phyloP scores from a whole-genome alignment of 2,888 invertebrate species.

The Syrphus vitripennis region DNA sequence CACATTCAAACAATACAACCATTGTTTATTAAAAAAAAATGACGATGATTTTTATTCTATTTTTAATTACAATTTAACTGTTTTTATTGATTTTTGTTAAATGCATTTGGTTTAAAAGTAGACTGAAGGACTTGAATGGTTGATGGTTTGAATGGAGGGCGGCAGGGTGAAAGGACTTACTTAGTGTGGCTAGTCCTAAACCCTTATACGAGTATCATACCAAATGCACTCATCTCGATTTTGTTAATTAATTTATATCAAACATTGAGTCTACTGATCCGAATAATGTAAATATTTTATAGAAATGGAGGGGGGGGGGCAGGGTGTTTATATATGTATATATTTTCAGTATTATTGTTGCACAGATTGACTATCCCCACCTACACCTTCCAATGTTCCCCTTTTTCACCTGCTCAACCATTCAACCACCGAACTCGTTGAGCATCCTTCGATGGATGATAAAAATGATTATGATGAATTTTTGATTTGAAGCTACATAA shows the following conservation, averaged over 20 bases:
- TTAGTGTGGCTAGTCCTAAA: not conserved
- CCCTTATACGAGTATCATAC: not conserved
- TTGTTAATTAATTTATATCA: conserved; percentile 48
- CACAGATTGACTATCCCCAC: not conserved
- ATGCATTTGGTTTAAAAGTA: conserved; percentile 17
- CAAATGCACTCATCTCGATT: conserved; percentile 34
- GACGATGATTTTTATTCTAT: conserved; percentile 3
- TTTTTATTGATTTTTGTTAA: conserved; percentile 19
- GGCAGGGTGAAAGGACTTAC: too few species aligned
- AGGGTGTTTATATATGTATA: not conserved
- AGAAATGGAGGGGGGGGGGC: not conserved
- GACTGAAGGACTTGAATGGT: not conserved
- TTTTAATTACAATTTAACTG: conserved; percentile 49
- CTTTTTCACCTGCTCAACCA: not conserved
- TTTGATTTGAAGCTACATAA: conserved; percentile 50
- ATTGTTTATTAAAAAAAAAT: not conserved
- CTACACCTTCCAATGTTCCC: not conserved
- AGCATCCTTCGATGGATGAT: conserved; percentile 20
- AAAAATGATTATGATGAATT: conserved; percentile 70
- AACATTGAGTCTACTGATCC: conserved; percentile 45
- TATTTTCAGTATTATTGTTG: not conserved
- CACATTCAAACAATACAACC: not conserved
- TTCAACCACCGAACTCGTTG: not conserved
- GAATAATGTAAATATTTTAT: conserved; percentile 29
- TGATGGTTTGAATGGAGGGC: not conserved